Percentiles rank a stretch among this genome's conserved stretches.
phyloP scores from a whole-genome alignment of 1,140 invertebrate species.

The Zophobas atratus region DNA sequence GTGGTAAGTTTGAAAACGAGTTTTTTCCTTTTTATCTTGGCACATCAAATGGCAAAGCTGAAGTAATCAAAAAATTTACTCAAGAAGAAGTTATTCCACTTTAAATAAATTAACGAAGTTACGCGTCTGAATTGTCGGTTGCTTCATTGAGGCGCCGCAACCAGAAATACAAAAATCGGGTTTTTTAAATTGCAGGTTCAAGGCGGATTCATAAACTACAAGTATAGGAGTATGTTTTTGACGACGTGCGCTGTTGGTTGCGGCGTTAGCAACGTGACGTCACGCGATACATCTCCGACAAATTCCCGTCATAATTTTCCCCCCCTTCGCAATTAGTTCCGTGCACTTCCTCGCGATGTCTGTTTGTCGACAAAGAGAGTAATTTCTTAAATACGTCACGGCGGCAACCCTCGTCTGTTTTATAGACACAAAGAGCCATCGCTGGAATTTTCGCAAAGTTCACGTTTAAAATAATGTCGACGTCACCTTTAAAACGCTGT shows the following conservation, averaged over 20 bases:
- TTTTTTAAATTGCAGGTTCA: too few relatives aligned
- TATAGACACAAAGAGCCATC: neutral
- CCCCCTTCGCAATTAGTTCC: too few relatives aligned
- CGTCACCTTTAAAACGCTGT: constrained; percentile 29
- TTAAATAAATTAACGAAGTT: too few relatives aligned
- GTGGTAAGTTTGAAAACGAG: constrained; percentile 11
- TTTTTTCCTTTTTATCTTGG: neutral
- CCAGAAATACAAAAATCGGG: too few relatives aligned
- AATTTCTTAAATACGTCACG: constrained; percentile 6
- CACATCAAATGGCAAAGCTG: neutral
- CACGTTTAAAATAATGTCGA: constrained; percentile 33
- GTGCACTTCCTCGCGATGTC: neutral
- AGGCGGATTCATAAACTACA: too few relatives aligned
- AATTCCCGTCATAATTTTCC: too few relatives aligned
- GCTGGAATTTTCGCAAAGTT: constrained; percentile 23
- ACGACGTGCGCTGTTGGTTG: too few relatives aligned
- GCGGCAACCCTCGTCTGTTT: constrained; percentile 4
- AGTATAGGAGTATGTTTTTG: too few relatives aligned
- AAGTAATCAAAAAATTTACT: constrained; percentile 8
- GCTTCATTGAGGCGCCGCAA: too few relatives aligned
- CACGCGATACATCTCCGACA: too few relatives aligned
- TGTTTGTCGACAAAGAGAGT: constrained; percentile 6
- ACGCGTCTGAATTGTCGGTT: too few relatives aligned
- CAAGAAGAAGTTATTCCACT: neutral
- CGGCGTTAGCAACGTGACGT: too few relatives aligned